Conservation (phyloP, 1,140 invertebrate genomes). For the Drosophila baimaii region DNA sequence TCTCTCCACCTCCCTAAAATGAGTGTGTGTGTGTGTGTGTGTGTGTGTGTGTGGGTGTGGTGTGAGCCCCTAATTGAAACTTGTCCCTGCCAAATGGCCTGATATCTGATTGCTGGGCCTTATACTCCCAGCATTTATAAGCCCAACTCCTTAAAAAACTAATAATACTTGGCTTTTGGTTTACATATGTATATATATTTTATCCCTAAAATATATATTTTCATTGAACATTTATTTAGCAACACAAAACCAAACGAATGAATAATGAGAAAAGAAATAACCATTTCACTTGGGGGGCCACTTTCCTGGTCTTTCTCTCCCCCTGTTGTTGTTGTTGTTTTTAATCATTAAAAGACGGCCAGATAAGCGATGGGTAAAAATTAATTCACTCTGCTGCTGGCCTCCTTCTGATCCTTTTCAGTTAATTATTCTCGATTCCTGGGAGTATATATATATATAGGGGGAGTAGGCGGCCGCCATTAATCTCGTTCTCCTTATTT, state of each 20-base stretch:
- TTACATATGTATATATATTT: too few species aligned
- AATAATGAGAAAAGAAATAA: not conserved
- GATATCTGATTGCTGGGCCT: not conserved
- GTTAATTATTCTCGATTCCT: slow-evolving; percentile 36
- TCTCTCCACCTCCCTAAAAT: not conserved
- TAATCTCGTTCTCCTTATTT: slow-evolving; percentile 42
- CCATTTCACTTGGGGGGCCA: not conserved
- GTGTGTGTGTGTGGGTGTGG: slow-evolving; percentile 4
- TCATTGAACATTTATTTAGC: too few species aligned
- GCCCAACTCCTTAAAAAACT: too few species aligned
- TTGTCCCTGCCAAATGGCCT: slow-evolving; percentile 16
- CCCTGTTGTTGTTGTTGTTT: not conserved
- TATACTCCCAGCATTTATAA: not conserved
- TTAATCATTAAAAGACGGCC: slow-evolving; percentile 12
- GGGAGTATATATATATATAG: not conserved
- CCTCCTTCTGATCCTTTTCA: slow-evolving; percentile 22
- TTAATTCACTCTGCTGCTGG: slow-evolving; percentile 26
- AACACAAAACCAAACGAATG: too few species aligned
- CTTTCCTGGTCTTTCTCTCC: not conserved
- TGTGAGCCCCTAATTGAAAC: slow-evolving; percentile 31
- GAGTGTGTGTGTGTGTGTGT: slow-evolving; percentile 8
- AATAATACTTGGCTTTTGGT: too few species aligned
- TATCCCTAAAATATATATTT: too few species aligned
- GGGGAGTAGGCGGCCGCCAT: slow-evolving; percentile 5
- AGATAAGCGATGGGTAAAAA: slow-evolving; percentile 6